Conservation (phyloP, 1,140 invertebrate species). For the Aphaenogaster floridana region DNA sequence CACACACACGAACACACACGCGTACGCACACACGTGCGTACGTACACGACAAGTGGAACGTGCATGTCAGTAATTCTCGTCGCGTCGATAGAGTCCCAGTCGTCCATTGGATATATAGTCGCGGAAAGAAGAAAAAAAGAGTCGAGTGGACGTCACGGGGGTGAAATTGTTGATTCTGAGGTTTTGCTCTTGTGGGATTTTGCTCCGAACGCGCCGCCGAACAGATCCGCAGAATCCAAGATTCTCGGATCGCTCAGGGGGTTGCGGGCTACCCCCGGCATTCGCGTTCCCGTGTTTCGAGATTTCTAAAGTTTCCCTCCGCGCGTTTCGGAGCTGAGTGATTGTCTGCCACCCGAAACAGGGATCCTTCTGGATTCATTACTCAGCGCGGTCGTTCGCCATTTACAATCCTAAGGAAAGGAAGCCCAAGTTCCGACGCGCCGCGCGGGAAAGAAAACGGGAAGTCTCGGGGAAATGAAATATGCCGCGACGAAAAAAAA, state of each 20-base stretch:
- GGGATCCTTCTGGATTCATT: conserved; percentile 54
- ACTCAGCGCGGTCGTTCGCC: conserved; percentile 57
- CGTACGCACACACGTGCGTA: not conserved
- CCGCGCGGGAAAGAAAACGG: conserved; percentile 17
- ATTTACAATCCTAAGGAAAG: conserved; percentile 58
- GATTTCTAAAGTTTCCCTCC: conserved; percentile 25
- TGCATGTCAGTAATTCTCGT: conserved; percentile 38
- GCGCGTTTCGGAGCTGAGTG: conserved; percentile 22
- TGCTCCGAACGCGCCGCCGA: not conserved
- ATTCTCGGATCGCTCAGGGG: not conserved
- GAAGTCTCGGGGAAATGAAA: conserved; percentile 59
- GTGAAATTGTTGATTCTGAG: not conserved
- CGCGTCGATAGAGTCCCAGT: conserved; percentile 1
- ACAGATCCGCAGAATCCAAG: conserved; percentile 1
- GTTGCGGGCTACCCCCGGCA: not conserved
- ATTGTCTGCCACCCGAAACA: conserved; percentile 54
- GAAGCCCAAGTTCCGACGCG: conserved; percentile 50
- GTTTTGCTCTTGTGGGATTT: not conserved
- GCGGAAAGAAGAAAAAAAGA: not conserved
- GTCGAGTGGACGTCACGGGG: not conserved
- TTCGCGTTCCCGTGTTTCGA: conserved; percentile 24
- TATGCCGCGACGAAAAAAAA: conserved; percentile 41
- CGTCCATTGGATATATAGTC: not conserved
- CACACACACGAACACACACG: not conserved
- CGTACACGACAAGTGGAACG: not conserved